Percentiles rank a stretch among this genome's conserved stretches.
Evolutionary conservation across 2,113 vertebrate species (phyloP).

Genomic region (Ancistrus triradiatus): DNA sequence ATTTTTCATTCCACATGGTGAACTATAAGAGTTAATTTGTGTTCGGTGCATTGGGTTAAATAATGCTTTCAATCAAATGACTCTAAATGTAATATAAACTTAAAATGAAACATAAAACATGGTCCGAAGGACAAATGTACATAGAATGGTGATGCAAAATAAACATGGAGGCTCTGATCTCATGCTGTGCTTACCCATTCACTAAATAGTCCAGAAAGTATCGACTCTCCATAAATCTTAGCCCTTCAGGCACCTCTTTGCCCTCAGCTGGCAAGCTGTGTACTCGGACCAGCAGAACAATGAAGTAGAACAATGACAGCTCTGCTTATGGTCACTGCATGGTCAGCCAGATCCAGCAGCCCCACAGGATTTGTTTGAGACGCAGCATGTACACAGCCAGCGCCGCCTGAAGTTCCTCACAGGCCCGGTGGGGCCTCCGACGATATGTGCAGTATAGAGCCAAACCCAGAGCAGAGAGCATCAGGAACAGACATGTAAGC

Average conservation of each 20-base stretch:
- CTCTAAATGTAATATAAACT: too few relatives aligned
- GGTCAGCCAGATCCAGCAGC: constrained; percentile 80
- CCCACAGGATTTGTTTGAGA: constrained; percentile 73
- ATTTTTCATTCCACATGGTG: constrained; percentile 58
- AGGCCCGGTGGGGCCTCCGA: constrained; percentile 61
- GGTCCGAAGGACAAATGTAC: too few relatives aligned
- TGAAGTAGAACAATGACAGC: constrained; percentile 37
- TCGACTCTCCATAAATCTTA: not conserved
- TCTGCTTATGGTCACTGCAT: constrained; percentile 69
- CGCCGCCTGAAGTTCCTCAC: constrained; percentile 76
- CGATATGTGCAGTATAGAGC: constrained; percentile 76
- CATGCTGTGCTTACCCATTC: not conserved
- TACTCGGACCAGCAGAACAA: constrained; percentile 26
- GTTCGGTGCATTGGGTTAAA: too few relatives aligned
- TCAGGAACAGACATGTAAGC: constrained; percentile 72
- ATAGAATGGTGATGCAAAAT: too few relatives aligned
- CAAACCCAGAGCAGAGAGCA: constrained; percentile 73
- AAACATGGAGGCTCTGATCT: too few relatives aligned
- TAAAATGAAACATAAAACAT: too few relatives aligned
- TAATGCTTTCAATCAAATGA: too few relatives aligned
- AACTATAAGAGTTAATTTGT: too few relatives aligned
- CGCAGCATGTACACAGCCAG: constrained; percentile 74
- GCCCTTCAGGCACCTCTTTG: not conserved
- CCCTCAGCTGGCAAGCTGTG: too few relatives aligned
- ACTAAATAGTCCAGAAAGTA: not conserved